Base-by-base conservation (phyloP, 2,113 vertebrate species). In the Callipepla californica region DNA sequence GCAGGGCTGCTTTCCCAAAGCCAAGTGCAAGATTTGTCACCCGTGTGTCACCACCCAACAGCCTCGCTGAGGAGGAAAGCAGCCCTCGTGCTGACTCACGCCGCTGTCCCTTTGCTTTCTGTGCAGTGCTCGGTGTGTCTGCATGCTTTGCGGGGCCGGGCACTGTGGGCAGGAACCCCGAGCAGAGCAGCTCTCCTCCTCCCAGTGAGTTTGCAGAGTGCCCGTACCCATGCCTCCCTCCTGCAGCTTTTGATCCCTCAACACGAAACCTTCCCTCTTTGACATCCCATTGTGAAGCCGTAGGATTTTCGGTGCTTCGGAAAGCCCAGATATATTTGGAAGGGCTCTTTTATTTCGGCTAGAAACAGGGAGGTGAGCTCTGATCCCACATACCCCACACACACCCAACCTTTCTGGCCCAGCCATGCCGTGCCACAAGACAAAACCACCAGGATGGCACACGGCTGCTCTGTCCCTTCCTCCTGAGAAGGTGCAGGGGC, bases 1-100 rank as follows among this genome's bases (percentile, higher is more conserved):
- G 34, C 47, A 59, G 21, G 44, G 23, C 45, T 66, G 68, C 59
- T 78, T 78, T 68, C 51, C 13, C 38, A 7, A 12, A 26, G 55
- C 40, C 53, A 6, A 16, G 30, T 1, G 1, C 47, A 86, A 61
- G 47, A 50, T 85, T 67, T 77, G 65, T 85, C 48, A 32, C 65
- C 23, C 2, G 77, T 74, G 38, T 40, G 38, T 40, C 61, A 40
- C 47, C 32, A 53, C 51, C 85, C 32, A 2, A 23, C 25, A 67
- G 42, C 42, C 18, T 57, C 42, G 9, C 2, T 1, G 22, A 22
- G 76, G n/a, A 53, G 58, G 65, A 47, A 51, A 57, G 36, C 69
- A n/a, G 51, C 62, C 83, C 76, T 80, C 69, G 85, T 96, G 95
- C 95, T 96, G 95, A 96, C 93, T 96, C 96, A 96, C 83, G 76